A percentile compares a stretch with the other conserved stretches of the same genome.
These are phyloP conservation scores for Steinernema hermaphroditum DNA, from an alignment of 2,888 invertebrate genomes.

Conservation along the genomic window DNA sequence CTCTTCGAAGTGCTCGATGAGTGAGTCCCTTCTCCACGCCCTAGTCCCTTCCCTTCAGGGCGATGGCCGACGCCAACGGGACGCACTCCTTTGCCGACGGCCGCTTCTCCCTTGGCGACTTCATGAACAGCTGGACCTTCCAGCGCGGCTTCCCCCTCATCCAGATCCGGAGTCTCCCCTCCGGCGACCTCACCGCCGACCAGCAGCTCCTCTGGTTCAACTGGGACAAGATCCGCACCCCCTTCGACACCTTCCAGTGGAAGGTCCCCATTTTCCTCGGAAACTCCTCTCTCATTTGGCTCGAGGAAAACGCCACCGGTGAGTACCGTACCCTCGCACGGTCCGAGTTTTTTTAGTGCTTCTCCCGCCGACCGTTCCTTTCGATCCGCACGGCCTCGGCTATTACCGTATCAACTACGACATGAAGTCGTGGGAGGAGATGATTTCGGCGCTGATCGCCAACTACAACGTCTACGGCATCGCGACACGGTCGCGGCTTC, in stretches of 20 bases:
- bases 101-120: conserved; percentile 23
- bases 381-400: conserved; percentile 40
- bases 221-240: conserved; percentile 13
- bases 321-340: background rate
- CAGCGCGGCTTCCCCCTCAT: conserved; percentile 53
- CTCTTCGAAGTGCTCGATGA: conserved; percentile 25
- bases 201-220: conserved; percentile 35
- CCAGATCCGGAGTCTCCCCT: conserved; percentile 39
- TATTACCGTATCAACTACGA: conserved; percentile 45
- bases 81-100: conserved; percentile 20
- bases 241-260: conserved; percentile 43
- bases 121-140: conserved; percentile 55
- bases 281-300: conserved; percentile 47
- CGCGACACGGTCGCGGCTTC: conserved; percentile 82
- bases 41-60: background rate
- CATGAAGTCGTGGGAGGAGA: conserved; percentile 35
- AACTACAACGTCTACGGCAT: conserved; percentile 58
- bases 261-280: conserved; percentile 54
- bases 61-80: background rate
- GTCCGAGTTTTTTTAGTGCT: too few relatives aligned
- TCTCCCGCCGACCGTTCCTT: conserved; percentile 33
- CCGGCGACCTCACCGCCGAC: conserved; percentile 29
- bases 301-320: conserved; percentile 46
- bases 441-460: conserved; percentile 27
- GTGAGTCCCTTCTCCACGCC: background rate